These are phyloP conservation scores for Apostichopus japonicus DNA, from an alignment of 35 echinoderm and acorn worm species.

Conservation along the genomic window DNA sequence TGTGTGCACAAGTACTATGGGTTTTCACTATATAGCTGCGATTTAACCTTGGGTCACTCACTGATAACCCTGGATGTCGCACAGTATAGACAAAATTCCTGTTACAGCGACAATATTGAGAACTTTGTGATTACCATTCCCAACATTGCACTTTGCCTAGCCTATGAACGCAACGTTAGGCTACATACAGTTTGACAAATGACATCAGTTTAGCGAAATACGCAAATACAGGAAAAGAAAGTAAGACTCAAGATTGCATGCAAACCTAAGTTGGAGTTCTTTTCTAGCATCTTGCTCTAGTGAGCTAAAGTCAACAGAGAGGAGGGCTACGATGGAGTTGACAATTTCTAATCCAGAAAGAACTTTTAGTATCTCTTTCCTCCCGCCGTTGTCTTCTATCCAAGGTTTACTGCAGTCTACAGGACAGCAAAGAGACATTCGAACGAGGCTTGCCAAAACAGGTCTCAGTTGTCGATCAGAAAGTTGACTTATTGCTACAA, in stretches of 20 bases:
- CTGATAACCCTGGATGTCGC: no score
- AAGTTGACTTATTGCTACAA: conserved; percentile 71
- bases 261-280: conserved; percentile 88
- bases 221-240: background rate
- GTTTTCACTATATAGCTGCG: no score
- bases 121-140: no score
- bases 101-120: no score
- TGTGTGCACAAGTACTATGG: no score
- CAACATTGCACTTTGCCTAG: no score
- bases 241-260: background rate
- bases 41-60: no score
- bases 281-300: conserved; percentile 94
- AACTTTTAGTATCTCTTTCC: conserved; percentile 87
- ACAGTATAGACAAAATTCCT: no score
- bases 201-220: background rate
- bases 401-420: conserved; percentile 88
- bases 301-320: conserved; percentile 96
- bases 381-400: conserved; percentile 75
- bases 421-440: conserved; percentile 94
- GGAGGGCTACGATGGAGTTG: conserved; percentile 93
- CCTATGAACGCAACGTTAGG: no score
- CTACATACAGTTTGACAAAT: no score
- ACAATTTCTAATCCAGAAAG: conserved; percentile 93
- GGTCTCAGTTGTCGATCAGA: conserved; percentile 81
- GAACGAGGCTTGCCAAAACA: conserved; percentile 84